These are phyloP conservation scores for Acrossocheilus wenchowensis DNA, from an alignment of 2,797 vertebrate genomes.

Conservation along the genomic window DNA sequence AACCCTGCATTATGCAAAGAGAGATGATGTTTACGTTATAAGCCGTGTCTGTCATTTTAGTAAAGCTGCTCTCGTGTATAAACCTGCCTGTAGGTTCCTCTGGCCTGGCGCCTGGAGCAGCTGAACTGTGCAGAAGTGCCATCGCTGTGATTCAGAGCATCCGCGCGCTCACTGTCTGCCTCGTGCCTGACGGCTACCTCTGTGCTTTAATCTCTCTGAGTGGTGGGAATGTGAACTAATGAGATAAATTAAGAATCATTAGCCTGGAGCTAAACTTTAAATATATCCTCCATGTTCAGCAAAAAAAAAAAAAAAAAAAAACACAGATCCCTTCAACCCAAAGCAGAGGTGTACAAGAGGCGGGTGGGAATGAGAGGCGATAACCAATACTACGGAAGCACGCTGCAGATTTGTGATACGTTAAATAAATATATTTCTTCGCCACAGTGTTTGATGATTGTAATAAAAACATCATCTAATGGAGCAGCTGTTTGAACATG, in stretches of 20 bases:
- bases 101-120: conserved; percentile 48
- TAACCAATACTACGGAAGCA: neutral
- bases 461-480: neutral
- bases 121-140: conserved; percentile 33
- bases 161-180: neutral
- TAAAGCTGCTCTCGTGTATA: conserved; percentile 49
- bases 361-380: conserved; percentile 2
- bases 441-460: neutral
- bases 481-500: neutral
- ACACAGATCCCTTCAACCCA: conserved; percentile 36
- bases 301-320: conserved; percentile 15
- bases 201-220: conserved; percentile 70
- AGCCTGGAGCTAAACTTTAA: conserved; percentile 68
- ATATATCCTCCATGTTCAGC: conserved; percentile 49
- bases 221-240: conserved; percentile 74
- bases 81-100: conserved; percentile 54
- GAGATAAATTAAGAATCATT: conserved; percentile 73
- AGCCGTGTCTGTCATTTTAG: conserved; percentile 43
- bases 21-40: conserved; percentile 32
- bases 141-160: conserved; percentile 38
- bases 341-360: conserved; percentile 37
- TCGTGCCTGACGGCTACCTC: conserved; percentile 53
- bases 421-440: conserved; percentile 14
- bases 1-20: neutral
- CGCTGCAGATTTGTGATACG: neutral